phyloP scores from a whole-genome alignment of 2,797 vertebrate species.

The Astyanax mexicanus region DNA sequence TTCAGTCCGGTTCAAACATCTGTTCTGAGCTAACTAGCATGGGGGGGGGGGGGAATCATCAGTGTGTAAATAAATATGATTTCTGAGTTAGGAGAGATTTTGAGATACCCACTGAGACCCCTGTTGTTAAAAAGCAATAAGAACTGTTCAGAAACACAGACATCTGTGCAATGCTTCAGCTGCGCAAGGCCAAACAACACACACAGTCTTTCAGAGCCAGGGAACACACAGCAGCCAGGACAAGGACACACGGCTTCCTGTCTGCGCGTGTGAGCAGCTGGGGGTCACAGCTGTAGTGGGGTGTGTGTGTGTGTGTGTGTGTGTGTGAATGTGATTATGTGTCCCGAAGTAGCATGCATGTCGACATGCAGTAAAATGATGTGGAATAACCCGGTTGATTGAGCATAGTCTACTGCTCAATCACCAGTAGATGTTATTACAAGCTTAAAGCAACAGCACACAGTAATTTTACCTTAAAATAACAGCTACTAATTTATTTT shows the following conservation, averaged over 20 bases:
- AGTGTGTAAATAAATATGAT: constrained; percentile 15
- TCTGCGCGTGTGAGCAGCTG: constrained; percentile 72
- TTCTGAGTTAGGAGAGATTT: constrained; percentile 1
- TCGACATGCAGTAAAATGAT: neutral
- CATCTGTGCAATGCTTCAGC: constrained; percentile 52
- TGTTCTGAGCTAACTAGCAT: neutral
- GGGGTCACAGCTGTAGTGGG: constrained; percentile 75
- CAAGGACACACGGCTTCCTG: constrained; percentile 74
- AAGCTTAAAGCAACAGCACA: too few species aligned
- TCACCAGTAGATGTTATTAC: neutral
- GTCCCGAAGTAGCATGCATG: constrained; percentile 19
- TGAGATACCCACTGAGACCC: constrained; percentile 1
- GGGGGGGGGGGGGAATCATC: neutral
- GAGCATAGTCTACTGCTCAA: neutral
- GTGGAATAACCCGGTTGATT: neutral
- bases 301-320: constrained; percentile 35
- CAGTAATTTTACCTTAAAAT: neutral
- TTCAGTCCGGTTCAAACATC: constrained; percentile 2
- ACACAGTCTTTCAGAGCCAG: constrained; percentile 54
- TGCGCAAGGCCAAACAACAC: constrained; percentile 51
- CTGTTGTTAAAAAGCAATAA: constrained; percentile 6
- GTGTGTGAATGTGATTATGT: constrained; percentile 19
- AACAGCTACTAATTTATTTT: too few species aligned
- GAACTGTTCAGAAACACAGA: constrained; percentile 11
- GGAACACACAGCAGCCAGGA: constrained; percentile 63